A percentile compares a stretch with the other conserved stretches of the same genome.
phyloP scores from a whole-genome alignment of 2,797 vertebrate species.

The Spinus pinus region DNA sequence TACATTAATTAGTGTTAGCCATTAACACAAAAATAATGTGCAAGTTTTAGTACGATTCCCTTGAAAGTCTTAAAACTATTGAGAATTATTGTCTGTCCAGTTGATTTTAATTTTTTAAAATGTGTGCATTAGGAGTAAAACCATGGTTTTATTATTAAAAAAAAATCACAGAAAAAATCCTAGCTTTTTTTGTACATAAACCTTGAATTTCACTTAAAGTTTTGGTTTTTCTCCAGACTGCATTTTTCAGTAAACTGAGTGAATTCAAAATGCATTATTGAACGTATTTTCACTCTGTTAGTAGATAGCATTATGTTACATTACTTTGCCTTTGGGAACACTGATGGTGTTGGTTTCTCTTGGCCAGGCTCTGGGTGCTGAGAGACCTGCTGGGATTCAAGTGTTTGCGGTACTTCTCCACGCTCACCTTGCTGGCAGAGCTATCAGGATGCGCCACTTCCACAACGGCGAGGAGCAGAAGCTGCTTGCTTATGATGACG shows the following conservation, averaged over 20 bases:
- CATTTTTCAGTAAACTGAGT: neutral
- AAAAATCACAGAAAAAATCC: neutral
- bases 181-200: neutral
- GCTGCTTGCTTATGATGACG: constrained; percentile 81
- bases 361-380: constrained; percentile 79
- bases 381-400: constrained; percentile 81
- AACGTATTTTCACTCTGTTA: neutral
- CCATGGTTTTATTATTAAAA: neutral
- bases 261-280: neutral
- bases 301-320: neutral
- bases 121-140: neutral
- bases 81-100: neutral
- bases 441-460: constrained; percentile 83
- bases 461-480: constrained; percentile 78
- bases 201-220: neutral
- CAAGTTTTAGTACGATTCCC: neutral
- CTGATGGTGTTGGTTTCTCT: neutral
- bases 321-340: neutral
- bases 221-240: neutral
- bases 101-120: neutral
- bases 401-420: constrained; percentile 87
- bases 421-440: constrained; percentile 84
- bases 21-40: neutral
- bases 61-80: neutral
- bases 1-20: neutral